Evolutionary conservation across 2,888 invertebrate species (phyloP).

Genomic region (Yponomeuta sedellus): DNA sequence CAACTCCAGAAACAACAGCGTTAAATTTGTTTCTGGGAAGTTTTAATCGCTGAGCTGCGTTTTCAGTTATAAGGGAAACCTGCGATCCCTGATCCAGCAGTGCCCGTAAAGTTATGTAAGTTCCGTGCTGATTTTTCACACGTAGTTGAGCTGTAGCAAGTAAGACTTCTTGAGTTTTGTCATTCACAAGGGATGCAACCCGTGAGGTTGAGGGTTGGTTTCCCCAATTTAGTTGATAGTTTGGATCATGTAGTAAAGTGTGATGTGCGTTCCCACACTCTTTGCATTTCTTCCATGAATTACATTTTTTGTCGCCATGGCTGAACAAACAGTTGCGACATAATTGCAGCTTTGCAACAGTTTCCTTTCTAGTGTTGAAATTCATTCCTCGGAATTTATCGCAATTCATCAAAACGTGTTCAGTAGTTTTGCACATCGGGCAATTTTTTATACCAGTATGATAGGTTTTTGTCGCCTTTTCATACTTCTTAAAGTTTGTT

Average conservation of each 20-base stretch:
- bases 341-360: conserved; percentile 20
- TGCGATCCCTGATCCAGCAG: conserved; percentile 25
- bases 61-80: conserved; percentile 21
- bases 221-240: not conserved
- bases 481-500: not conserved
- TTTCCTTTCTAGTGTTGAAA: conserved; percentile 1
- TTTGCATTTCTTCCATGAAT: conserved; percentile 22
- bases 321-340: conserved; percentile 24
- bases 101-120: conserved; percentile 19
- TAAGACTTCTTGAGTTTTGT: conserved; percentile 11
- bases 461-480: conserved; percentile 2
- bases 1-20: conserved; percentile 5
- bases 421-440: conserved; percentile 18
- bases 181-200: not conserved
- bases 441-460: conserved; percentile 17
- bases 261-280: conserved; percentile 23
- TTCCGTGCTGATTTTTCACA: conserved; percentile 19
- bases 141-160: conserved; percentile 20
- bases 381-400: conserved; percentile 17
- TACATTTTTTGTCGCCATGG: conserved; percentile 21
- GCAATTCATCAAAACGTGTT: conserved; percentile 22
- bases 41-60: conserved; percentile 20
- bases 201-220: not conserved
- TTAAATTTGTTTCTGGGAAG: conserved; percentile 6
- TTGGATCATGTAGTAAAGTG: conserved; percentile 21